Evolutionary conservation across 2,797 vertebrate genomes (phyloP).

Genomic region (Menidia menidia): DNA sequence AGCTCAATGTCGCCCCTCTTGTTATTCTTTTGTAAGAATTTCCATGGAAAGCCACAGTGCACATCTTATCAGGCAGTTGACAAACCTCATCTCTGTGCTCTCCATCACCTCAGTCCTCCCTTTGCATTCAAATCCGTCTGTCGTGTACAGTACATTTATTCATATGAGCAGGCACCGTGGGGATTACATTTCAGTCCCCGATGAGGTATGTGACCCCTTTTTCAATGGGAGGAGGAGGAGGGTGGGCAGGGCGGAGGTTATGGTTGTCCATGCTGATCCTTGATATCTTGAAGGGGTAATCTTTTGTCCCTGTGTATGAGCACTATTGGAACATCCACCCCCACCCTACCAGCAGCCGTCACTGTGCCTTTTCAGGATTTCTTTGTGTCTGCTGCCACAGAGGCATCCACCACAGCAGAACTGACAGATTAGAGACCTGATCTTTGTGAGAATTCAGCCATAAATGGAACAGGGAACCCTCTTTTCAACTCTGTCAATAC

Average conservation of each 20-base stretch:
- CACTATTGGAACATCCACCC: slow-evolving; percentile 52
- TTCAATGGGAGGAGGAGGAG: slow-evolving; percentile 28
- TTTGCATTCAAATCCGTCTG: slow-evolving; percentile 34
- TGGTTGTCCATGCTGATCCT: slow-evolving; percentile 47
- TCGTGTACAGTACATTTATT: slow-evolving; percentile 24
- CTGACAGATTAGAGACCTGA: slow-evolving; percentile 23
- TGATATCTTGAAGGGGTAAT: slow-evolving; percentile 63
- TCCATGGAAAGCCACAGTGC: slow-evolving; percentile 17
- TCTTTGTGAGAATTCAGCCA: slow-evolving; percentile 30
- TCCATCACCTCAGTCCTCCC: slow-evolving; percentile 21
- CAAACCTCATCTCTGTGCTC: background rate
- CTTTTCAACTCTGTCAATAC: background rate
- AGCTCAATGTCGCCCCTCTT: background rate
- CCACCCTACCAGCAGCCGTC: slow-evolving; percentile 50
- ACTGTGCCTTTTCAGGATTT: slow-evolving; percentile 44
- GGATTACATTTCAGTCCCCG: slow-evolving; percentile 62
- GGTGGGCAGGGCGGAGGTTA: slow-evolving; percentile 22
- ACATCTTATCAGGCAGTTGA: slow-evolving; percentile 15
- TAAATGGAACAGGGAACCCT: background rate
- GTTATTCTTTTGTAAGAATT: slow-evolving; percentile 7
- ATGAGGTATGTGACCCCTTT: slow-evolving; percentile 73
- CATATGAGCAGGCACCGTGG: slow-evolving; percentile 30
- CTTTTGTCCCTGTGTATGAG: slow-evolving; percentile 64
- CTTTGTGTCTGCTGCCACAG: slow-evolving; percentile 69
- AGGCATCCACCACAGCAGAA: slow-evolving; percentile 35